Evolutionary conservation across 2,113 vertebrate species (phyloP).

Genomic region (Hyla sarda): DNA sequence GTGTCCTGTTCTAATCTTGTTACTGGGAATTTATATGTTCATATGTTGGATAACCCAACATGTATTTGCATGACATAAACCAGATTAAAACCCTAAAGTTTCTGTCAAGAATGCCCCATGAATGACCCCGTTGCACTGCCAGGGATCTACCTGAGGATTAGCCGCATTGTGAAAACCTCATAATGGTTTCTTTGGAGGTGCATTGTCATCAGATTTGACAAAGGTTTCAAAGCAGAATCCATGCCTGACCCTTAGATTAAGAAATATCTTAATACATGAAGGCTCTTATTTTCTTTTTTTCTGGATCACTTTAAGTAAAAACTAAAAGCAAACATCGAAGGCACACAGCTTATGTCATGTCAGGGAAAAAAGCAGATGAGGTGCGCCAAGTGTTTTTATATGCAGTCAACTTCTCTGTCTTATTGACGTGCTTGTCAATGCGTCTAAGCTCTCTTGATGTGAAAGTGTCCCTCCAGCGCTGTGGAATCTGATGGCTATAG

Average conservation of each 20-base stretch:
- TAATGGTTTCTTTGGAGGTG: no score
- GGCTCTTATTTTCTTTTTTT: not conserved
- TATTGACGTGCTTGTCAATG: conserved; percentile 44
- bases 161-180: no score
- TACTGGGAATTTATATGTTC: no score
- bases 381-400: conserved; percentile 38
- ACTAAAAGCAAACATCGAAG: not conserved
- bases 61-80: no score
- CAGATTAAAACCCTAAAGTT: no score
- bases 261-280: not conserved
- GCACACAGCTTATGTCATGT: conserved; percentile 13
- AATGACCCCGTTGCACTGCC: no score
- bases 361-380: conserved; percentile 25
- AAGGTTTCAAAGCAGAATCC: no score
- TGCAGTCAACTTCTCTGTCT: conserved; percentile 26
- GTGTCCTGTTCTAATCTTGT: not conserved
- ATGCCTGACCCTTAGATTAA: not conserved
- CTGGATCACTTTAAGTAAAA: conserved; percentile 18
- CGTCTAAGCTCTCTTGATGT: conserved; percentile 30
- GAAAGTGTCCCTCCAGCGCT: conserved; percentile 40
- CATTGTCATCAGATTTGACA: no score
- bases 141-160: no score
- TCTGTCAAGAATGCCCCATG: no score
- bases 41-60: not conserved
- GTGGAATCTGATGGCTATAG: conserved; percentile 23